Evolutionary conservation across 2,113 vertebrate genomes (phyloP), one percentile per base, ranked within the genome.

Genomic region (Falco punctatus): DNA sequence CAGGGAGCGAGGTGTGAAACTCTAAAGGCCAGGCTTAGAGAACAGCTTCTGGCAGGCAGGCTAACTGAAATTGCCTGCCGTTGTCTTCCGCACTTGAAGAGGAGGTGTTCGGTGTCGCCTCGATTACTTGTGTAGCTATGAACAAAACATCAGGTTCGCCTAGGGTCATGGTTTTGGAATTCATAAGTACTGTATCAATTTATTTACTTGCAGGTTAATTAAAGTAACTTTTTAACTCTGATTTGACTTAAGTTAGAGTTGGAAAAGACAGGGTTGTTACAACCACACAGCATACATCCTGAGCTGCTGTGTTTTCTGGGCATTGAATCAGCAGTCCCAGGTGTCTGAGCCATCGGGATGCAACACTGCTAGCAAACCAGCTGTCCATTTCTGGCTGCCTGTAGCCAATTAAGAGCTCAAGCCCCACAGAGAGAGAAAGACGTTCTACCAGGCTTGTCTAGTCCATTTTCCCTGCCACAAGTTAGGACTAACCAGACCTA

Each of bases 81-180:
- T 17, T 61, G 28, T 40, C 71, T 69, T 80, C 20, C 30, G 27
- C 7, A 8, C 17, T 0, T 0, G 0, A 20, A n/a, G 19, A 85
- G 51, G 32, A 89, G 62, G 52, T 13, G 12, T 22, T 28, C 4
- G 0, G 57, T 15, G 35, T 33, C 62, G 69, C 44, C 75, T 73
- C 28, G 4, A 4, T 23, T 66, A 11, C 12, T 51, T 59, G 30
- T 30, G n/a, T 6, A 79, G 70, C 73, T 61, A 3, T 22, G 40
- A 77, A 64, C 26, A n/a, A 64, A 88, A 26, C 38, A 46, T 1
- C 1, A 44, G n/a, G 85, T 75, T 95, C 6, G 13, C 69, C 44
- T 40, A 42, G 9, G 77, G 77, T 74, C 35, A 27, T 0, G 6
- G 27, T 17, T 74, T 51, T 71, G 84, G 48, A 81, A 84, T 35